Evolutionary conservation across 2,888 invertebrate genomes (phyloP).

Genomic region (Perdita meconis): DNA sequence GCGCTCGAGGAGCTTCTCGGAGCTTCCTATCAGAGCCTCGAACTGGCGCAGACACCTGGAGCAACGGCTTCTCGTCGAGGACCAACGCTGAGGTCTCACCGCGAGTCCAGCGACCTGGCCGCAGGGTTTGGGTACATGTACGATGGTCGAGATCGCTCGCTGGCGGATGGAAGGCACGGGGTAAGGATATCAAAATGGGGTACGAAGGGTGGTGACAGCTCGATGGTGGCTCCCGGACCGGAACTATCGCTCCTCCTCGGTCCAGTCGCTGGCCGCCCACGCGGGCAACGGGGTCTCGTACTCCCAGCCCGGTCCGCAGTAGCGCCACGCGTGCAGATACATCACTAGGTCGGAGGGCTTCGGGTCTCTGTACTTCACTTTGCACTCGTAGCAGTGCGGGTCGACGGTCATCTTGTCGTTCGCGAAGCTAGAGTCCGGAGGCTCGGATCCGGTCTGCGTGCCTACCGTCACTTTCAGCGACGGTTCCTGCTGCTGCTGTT

Average conservation of each 20-base stretch:
- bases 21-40: conserved; percentile 25
- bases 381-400: conserved; percentile 96
- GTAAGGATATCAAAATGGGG: conserved; percentile 75
- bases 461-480: conserved; percentile 90
- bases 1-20: too few relatives aligned
- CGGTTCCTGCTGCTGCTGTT: conserved; percentile 82
- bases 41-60: conserved; percentile 27
- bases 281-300: conserved; percentile 96
- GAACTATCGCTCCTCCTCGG: conserved; percentile 87
- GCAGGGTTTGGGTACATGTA: conserved; percentile 58
- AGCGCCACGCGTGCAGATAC: conserved; percentile 98
- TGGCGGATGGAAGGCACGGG: conserved; percentile 83
- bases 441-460: conserved; percentile 93
- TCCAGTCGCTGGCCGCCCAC: conserved; percentile 96
- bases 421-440: conserved; percentile 88
- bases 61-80: conserved; percentile 18
- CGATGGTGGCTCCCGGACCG: conserved; percentile 22
- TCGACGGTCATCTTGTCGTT: conserved; percentile 91
- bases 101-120: conserved; percentile 61
- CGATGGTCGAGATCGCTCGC: conserved; percentile 73
- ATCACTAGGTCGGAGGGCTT: conserved; percentile 96
- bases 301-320: conserved; percentile 97
- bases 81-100: conserved; percentile 44
- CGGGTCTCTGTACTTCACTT: conserved; percentile 95
- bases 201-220: conserved; percentile 60